Percentiles rank a stretch among this genome's conserved stretches.
phyloP scores from a whole-genome alignment of 2,888 invertebrate genomes.

The Autographa gamma region DNA sequence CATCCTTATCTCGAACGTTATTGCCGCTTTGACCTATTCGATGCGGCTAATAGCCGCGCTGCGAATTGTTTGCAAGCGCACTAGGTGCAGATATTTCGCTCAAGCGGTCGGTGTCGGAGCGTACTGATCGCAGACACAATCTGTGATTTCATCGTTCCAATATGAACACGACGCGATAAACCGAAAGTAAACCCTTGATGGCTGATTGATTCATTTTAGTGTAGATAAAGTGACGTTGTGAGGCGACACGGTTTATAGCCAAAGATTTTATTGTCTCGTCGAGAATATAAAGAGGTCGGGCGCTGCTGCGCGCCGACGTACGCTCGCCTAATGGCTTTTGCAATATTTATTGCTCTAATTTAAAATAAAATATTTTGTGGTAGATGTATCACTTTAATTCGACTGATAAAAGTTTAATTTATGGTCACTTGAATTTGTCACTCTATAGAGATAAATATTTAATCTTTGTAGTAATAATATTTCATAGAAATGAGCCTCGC shows the following conservation, averaged over 20 bases:
- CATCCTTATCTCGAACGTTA: constrained; percentile 65
- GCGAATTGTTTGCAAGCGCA: constrained; percentile 63
- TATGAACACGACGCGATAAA: constrained; percentile 67
- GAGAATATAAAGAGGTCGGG: constrained; percentile 67
- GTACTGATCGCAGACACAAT: constrained; percentile 57
- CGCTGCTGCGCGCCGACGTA: constrained; percentile 39
- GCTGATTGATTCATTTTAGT: constrained; percentile 81
- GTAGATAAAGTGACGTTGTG: constrained; percentile 74
- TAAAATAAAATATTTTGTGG: constrained; percentile 54
- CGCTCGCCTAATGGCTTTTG: constrained; percentile 62
- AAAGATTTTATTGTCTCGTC: constrained; percentile 77
- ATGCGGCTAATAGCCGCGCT: constrained; percentile 60
- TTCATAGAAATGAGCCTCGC: constrained; percentile 41
- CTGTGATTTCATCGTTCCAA: constrained; percentile 59
- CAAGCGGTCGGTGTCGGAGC: constrained; percentile 35
- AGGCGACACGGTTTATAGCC: constrained; percentile 71
- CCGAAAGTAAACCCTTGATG: constrained; percentile 70
- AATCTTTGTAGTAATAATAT: constrained; percentile 42
- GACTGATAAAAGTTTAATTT: constrained; percentile 48
- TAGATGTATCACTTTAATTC: constrained; percentile 55
- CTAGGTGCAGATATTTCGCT: constrained; percentile 41
- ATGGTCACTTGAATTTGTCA: constrained; percentile 37
- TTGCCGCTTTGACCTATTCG: constrained; percentile 71
- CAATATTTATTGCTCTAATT: constrained; percentile 69
- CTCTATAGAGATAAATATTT: constrained; percentile 45